Evolutionary conservation across 2,113 vertebrate genomes (phyloP).

Genomic region (Grammomys dolichurus): DNA sequence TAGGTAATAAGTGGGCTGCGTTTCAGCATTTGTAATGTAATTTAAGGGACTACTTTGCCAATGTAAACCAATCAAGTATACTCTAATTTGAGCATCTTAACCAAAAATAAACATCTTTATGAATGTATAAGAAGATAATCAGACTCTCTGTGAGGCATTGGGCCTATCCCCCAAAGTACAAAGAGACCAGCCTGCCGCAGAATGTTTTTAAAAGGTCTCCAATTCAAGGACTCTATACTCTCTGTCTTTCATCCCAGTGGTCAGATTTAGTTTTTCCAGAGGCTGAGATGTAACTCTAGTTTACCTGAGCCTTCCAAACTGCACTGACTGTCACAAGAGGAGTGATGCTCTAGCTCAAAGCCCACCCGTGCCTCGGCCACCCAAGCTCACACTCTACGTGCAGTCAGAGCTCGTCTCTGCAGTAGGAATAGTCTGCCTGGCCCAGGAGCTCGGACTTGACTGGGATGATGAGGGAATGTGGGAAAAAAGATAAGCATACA

Average conservation of each 20-base stretch:
- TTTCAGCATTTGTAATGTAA: slow-evolving; percentile 81
- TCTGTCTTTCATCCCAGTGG: neutral
- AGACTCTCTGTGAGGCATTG: slow-evolving; percentile 47
- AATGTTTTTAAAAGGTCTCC: neutral
- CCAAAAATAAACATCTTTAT: slow-evolving; percentile 79
- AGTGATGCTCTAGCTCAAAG: slow-evolving; percentile 11
- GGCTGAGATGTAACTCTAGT: neutral
- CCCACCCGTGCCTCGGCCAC: rapidly evolving
- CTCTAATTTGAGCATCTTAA: slow-evolving; percentile 70
- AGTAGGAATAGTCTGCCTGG: neutral
- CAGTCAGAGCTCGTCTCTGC: neutral
- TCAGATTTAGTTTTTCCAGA: neutral
- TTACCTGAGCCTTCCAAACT: neutral
- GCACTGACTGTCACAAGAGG: neutral
- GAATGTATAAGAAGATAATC: slow-evolving; percentile 74
- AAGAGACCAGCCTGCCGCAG: slow-evolving; percentile 45
- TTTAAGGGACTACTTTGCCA: slow-evolving; percentile 78
- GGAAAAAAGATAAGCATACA: neutral
- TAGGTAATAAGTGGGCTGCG: slow-evolving; percentile 57
- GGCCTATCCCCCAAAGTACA: slow-evolving; percentile 36
- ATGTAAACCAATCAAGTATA: slow-evolving; percentile 77
- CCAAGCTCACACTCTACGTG: neutral
- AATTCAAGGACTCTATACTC: neutral
- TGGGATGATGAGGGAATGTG: neutral
- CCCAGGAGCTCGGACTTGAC: neutral